These are phyloP conservation scores for Raja brachyura DNA, from an alignment of 2,113 vertebrate species.

Conservation along the genomic window DNA sequence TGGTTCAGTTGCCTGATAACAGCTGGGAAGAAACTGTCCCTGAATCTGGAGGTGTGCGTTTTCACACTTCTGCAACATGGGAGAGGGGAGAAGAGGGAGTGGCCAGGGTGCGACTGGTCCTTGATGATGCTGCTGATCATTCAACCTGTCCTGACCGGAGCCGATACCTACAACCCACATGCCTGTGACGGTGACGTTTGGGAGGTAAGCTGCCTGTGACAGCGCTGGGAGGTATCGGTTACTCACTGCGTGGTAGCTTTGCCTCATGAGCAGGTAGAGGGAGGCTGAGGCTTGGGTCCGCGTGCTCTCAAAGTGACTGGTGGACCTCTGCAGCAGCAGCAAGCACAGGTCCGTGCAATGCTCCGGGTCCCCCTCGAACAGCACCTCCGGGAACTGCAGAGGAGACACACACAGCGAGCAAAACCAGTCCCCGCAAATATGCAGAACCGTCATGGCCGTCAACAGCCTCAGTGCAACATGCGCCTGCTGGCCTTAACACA, in stretches of 20 bases:
- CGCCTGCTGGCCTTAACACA: neutral
- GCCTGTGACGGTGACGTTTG: neutral
- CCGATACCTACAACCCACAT: neutral
- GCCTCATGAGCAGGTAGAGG: conserved; percentile 20
- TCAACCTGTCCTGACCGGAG: too few relatives aligned
- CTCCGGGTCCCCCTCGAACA: neutral
- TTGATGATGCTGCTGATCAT: too few relatives aligned
- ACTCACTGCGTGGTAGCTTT: conserved; percentile 6
- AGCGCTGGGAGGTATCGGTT: neutral
- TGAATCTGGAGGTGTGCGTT: too few relatives aligned
- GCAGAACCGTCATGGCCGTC: neutral
- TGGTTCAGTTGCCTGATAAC: too few relatives aligned
- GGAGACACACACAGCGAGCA: neutral
- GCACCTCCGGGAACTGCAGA: neutral
- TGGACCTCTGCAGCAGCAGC: neutral
- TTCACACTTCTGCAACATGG: too few relatives aligned
- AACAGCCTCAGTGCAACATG: neutral
- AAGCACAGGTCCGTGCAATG: neutral
- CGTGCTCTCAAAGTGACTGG: conserved; percentile 7
- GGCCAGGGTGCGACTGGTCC: too few relatives aligned
- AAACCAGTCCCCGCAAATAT: neutral
- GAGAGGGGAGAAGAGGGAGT: too few relatives aligned
- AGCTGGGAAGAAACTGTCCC: too few relatives aligned
- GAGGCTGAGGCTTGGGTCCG: neutral
- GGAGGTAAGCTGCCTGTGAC: neutral